Base-by-base conservation (phyloP, 2,888 invertebrate genomes). In the Heliothis peltigera region DNA sequence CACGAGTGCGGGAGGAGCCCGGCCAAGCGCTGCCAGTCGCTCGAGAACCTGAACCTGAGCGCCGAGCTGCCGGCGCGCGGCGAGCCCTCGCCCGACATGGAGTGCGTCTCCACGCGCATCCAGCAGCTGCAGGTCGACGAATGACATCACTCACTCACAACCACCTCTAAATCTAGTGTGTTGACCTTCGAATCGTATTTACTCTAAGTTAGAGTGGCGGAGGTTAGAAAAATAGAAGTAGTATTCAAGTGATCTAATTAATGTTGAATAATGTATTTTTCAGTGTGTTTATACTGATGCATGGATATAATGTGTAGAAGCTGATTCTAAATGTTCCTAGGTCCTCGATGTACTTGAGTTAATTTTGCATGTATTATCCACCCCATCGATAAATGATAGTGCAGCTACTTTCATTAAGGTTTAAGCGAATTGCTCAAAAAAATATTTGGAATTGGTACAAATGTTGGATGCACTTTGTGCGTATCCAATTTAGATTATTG, bases 81-180 rank as follows among this genome's bases (percentile, higher is more conserved):
- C 0, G 94, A 94, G 68, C 86, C 87, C 51, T 92, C 94, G 4
- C 95, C 95, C 5, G 96, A 96, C 78, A 92, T 96, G 90, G 96
- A 96, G 75, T 94, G 96, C 81, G 96, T 96, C 49, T 96, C 96
- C 10, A 95, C 95, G 70, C 95, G 95, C 77, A 96, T 96, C 84
- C 96, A 96, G 86, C 96, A 96, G 84, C 86, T 96, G 60, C 96
- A 95, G 87, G 96, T 96, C 63, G 95, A 94, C 76, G 96, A 96
- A 92, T 95, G 95, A 95, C 92, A 89, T 63, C 62, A 53, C 39
- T 53, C 63, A 32, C 70, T 68, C 43, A 48, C 54, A 66, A 75
- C 68, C 66, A 75, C 70, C 79, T 80, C 70, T 62, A 75, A 79
- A 77, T 75, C 70, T 81, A 81, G 81, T 85, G 85, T 84, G 74